Percentiles rank a stretch among this genome's conserved stretches.
Conservation (phyloP, 35 echinoderm and acorn worm genomes). For the Apostichopus californicus region DNA sequence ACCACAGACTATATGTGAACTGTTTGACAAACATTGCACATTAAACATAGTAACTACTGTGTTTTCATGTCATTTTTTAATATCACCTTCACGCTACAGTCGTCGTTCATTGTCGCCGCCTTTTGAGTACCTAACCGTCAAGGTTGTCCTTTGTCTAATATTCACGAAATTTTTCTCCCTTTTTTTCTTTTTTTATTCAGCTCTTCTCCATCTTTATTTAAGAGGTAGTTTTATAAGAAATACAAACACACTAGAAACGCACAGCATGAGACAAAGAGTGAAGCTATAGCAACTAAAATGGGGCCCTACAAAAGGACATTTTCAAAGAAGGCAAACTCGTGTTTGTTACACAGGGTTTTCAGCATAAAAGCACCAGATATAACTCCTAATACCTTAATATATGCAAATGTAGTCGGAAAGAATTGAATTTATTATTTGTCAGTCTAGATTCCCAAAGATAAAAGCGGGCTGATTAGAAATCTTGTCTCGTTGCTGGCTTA, state of each 20-base stretch:
- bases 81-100: neutral
- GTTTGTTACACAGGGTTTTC: neutral
- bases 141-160: neutral
- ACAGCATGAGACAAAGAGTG: neutral
- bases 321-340: neutral
- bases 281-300: conserved; percentile 13
- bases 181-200: neutral
- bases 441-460: neutral
- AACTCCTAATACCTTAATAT: neutral
- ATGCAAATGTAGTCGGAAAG: neutral
- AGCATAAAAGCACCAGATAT: neutral
- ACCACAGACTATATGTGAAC: neutral
- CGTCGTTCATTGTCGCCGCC: neutral
- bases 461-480: neutral
- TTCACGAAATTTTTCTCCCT: conserved; percentile 23
- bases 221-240: conserved; percentile 20
- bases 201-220: neutral
- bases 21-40: conserved; percentile 5
- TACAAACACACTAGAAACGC: neutral
- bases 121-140: neutral
- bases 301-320: neutral
- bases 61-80: conserved; percentile 22
- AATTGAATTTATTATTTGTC: neutral
- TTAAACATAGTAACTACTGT: neutral
- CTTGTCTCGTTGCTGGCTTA: too few relatives aligned